Percentiles rank a stretch among this genome's conserved stretches.
Evolutionary conservation across 2,797 vertebrate species (phyloP).

Genomic region (Protonibea diacanthus): DNA sequence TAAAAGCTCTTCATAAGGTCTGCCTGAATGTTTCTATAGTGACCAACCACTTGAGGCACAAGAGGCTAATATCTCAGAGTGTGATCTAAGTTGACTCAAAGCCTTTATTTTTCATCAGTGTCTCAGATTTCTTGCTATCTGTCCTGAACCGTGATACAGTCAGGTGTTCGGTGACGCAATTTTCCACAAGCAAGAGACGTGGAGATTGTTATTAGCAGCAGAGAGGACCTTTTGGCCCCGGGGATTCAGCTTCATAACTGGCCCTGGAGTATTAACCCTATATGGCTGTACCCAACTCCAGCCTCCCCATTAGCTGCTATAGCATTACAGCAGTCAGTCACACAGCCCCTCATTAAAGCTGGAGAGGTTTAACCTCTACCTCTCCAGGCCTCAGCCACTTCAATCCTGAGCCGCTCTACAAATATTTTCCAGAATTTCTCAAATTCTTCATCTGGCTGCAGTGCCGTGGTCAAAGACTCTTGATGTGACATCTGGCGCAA

Average conservation of each 20-base stretch:
- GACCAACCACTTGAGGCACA: neutral
- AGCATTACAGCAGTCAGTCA: conserved; percentile 64
- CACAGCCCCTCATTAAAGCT: conserved; percentile 71
- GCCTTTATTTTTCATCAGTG: conserved; percentile 2
- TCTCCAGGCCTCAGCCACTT: conserved; percentile 72
- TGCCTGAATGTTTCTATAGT: conserved; percentile 10
- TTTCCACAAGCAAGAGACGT: conserved; percentile 12
- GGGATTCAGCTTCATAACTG: conserved; percentile 41
- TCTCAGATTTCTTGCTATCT: conserved; percentile 37
- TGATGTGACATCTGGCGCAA: conserved; percentile 84
- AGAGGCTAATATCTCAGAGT: neutral
- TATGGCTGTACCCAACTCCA: conserved; percentile 34
- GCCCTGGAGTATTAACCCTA: conserved; percentile 49
- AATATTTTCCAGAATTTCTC: conserved; percentile 87
- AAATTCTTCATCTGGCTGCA: conserved; percentile 79
- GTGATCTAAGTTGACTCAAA: neutral
- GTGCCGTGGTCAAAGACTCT: conserved; percentile 65
- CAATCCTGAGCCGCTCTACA: conserved; percentile 76
- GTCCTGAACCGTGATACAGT: conserved; percentile 20
- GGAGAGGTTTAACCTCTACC: conserved; percentile 77
- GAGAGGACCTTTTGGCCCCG: conserved; percentile 31
- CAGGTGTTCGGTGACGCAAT: conserved; percentile 44
- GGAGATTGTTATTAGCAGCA: conserved; percentile 27
- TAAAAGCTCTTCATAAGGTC: conserved; percentile 10
- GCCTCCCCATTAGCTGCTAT: conserved; percentile 51